These are phyloP conservation scores for Calyptomena viridis DNA, from an alignment of 2,113 vertebrate genomes.

Conservation along the genomic window DNA sequence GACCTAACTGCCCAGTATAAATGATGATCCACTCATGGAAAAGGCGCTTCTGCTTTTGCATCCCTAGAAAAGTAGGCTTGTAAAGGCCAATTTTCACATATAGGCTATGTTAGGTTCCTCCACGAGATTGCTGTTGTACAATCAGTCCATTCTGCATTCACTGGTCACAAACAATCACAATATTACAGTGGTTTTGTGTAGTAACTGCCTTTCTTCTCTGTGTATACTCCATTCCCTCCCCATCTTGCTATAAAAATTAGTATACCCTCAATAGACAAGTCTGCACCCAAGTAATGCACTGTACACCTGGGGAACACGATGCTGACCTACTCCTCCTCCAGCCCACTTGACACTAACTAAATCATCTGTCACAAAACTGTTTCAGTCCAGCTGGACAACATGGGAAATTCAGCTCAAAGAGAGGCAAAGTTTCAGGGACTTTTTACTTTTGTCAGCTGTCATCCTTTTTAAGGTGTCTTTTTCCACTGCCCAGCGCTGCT, in stretches of 20 bases:
- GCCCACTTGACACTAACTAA: background rate
- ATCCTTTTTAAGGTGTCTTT: background rate
- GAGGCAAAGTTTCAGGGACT: background rate
- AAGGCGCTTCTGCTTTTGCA: background rate
- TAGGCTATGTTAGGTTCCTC: background rate
- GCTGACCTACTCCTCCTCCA: background rate
- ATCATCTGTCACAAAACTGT: background rate
- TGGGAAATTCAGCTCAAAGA: background rate
- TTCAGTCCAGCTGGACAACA: background rate
- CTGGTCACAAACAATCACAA: background rate
- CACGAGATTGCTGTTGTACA: background rate
- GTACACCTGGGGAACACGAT: background rate
- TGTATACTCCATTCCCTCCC: background rate
- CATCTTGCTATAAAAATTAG: background rate
- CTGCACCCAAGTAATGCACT: background rate
- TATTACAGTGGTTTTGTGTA: background rate
- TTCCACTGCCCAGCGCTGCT: background rate
- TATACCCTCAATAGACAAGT: rapidly evolving
- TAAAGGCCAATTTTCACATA: background rate
- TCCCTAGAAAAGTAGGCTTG: background rate
- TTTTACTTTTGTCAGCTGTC: background rate
- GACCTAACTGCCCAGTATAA: background rate
- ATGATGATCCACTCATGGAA: background rate
- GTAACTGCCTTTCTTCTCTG: background rate
- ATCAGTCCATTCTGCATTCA: background rate